Evolutionary conservation across 2,113 vertebrate genomes (phyloP).

Genomic region (Cheilinus undulatus): DNA sequence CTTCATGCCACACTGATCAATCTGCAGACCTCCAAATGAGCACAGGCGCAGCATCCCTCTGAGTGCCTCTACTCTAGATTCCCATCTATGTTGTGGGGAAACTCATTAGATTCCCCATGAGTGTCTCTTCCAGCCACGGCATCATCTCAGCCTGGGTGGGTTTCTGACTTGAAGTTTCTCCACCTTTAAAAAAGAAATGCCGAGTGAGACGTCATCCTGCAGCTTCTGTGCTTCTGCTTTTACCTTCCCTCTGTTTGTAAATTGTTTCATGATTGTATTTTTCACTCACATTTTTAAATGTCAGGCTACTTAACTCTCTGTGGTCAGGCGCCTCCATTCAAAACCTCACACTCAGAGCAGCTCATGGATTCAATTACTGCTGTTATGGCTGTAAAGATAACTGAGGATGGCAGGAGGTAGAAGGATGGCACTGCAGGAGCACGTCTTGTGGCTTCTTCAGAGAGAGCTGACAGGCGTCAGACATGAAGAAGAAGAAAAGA

Average conservation of each 20-base stretch:
- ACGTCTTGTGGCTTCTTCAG: conserved; percentile 41
- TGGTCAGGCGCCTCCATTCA: conserved; percentile 43
- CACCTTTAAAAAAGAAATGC: conserved; percentile 21
- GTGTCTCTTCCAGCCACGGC: conserved; percentile 46
- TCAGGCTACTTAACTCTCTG: conserved; percentile 23
- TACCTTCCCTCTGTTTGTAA: conserved; percentile 15
- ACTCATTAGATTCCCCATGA: conserved; percentile 46
- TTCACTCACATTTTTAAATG: conserved; percentile 38
- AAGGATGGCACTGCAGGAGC: conserved; percentile 44
- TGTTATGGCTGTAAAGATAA: conserved; percentile 59
- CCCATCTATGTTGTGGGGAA: conserved; percentile 67
- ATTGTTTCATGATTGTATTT: conserved; percentile 50
- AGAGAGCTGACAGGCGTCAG: conserved; percentile 54
- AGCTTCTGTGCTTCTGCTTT: conserved; percentile 43
- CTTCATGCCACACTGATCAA: conserved; percentile 45
- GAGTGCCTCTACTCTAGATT: conserved; percentile 39
- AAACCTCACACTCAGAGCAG: conserved; percentile 34
- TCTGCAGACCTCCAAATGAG: conserved; percentile 58
- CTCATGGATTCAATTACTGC: conserved; percentile 50
- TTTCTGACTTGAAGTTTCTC: conserved; percentile 36
- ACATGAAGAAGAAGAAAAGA: conserved; percentile 30
- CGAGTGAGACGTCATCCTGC: conserved; percentile 29
- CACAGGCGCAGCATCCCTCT: conserved; percentile 31
- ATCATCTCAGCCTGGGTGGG: conserved; percentile 54
- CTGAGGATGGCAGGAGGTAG: conserved; percentile 47